These are phyloP conservation scores for Gephyroberyx darwinii DNA, from an alignment of 2,797 vertebrate species.

Conservation along the genomic window DNA sequence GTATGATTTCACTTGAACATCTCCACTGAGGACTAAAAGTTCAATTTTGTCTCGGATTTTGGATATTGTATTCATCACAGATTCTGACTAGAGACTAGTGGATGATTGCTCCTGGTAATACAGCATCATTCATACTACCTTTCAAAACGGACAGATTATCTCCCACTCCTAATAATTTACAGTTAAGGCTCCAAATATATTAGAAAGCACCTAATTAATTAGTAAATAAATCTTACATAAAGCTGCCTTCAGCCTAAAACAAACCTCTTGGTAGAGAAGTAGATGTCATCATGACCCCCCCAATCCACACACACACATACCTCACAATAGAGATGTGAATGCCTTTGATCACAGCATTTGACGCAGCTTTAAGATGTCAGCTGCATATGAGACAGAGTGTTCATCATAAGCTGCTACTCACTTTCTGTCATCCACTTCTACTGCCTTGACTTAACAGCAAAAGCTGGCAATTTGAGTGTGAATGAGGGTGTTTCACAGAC, in stretches of 20 bases:
- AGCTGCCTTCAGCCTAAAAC: slow-evolving; percentile 61
- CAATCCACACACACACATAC: slow-evolving; percentile 11
- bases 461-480: slow-evolving; percentile 63
- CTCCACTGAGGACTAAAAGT: slow-evolving; percentile 2
- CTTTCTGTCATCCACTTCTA: slow-evolving; percentile 65
- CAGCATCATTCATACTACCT: slow-evolving; percentile 4
- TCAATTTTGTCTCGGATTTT: slow-evolving; percentile 10
- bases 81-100: neutral
- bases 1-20: slow-evolving; percentile 36
- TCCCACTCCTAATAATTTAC: slow-evolving; percentile 66
- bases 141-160: slow-evolving; percentile 18
- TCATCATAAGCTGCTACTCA: slow-evolving; percentile 69
- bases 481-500: slow-evolving; percentile 61
- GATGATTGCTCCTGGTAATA: slow-evolving; percentile 11
- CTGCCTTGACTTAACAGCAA: slow-evolving; percentile 63
- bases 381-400: slow-evolving; percentile 71
- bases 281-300: slow-evolving; percentile 15
- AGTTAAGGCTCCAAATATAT: slow-evolving; percentile 59
- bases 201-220: slow-evolving; percentile 71
- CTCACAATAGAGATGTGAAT: slow-evolving; percentile 51
- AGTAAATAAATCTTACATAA: slow-evolving; percentile 65
- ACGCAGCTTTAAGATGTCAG: slow-evolving; percentile 79
- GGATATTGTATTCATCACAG: slow-evolving; percentile 11
- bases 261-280: slow-evolving; percentile 50
- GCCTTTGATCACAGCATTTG: slow-evolving; percentile 78